Conservation (phyloP, 2,888 invertebrate genomes). For the Saturnia pavonia region DNA sequence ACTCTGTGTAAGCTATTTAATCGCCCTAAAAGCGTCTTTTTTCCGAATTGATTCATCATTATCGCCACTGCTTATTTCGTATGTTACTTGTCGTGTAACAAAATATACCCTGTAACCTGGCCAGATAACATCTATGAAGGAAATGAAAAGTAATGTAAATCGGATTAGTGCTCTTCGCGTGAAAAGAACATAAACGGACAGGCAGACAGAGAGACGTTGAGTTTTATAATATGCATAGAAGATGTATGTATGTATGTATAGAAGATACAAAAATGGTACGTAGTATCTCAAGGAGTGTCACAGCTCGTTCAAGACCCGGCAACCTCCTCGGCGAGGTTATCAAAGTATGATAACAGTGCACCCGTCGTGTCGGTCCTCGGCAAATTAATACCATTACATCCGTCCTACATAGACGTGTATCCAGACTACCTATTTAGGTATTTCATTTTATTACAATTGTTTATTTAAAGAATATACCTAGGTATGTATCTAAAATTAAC, state of each 20-base stretch:
- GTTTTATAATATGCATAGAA: no score
- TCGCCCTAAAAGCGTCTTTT: no score
- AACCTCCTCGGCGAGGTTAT: constrained; percentile 51
- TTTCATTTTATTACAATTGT: not conserved
- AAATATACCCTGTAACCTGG: no score
- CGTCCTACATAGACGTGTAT: constrained; percentile 33
- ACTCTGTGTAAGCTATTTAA: no score
- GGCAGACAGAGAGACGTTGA: no score
- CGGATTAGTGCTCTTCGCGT: no score
- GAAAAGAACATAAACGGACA: no score
- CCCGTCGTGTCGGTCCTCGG: constrained; percentile 28
- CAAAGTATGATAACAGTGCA: constrained; percentile 34
- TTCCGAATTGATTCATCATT: no score
- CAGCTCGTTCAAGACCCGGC: constrained; percentile 39
- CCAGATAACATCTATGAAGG: no score
- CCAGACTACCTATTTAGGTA: constrained; percentile 19
- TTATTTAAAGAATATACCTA: not conserved
- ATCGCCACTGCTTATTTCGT: no score
- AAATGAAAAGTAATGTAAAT: no score
- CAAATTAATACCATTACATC: constrained; percentile 31
- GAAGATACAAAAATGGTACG: not conserved
- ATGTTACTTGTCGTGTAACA: no score
- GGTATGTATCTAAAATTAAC: not conserved
- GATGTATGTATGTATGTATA: not conserved
- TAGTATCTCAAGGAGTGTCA: not conserved